phyloP scores from a whole-genome alignment of 2,113 vertebrate genomes.

The Gracilinanus agilis region DNA sequence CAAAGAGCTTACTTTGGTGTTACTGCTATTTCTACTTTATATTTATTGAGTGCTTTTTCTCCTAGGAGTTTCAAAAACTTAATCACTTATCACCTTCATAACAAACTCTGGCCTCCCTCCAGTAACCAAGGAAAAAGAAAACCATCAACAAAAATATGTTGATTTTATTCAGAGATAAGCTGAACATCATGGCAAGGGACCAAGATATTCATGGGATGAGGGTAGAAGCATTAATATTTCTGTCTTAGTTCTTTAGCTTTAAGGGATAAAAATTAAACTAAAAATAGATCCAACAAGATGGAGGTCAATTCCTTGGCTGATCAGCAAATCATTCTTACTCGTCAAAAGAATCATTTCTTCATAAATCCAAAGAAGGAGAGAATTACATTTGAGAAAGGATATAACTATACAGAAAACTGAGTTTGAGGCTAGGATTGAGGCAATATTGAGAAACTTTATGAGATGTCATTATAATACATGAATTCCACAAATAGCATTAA shows the following conservation, averaged over 20 bases:
- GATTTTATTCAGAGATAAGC: not conserved
- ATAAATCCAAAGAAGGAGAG: not conserved
- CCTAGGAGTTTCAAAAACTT: not conserved
- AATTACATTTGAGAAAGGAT: not conserved
- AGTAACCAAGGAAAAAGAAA: not conserved
- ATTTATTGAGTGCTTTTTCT: not conserved
- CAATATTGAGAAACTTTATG: not conserved
- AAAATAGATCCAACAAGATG: not conserved
- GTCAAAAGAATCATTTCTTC: not conserved
- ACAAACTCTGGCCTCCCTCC: not conserved
- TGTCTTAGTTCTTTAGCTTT: not conserved
- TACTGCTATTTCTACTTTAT: not conserved
- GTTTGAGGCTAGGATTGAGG: not conserved
- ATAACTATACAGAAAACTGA: not conserved
- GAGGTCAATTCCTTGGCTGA: not conserved
- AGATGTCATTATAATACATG: slow-evolving; percentile 4
- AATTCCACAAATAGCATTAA: not conserved
- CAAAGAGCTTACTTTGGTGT: not conserved
- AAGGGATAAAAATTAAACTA: not conserved
- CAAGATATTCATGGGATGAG: not conserved
- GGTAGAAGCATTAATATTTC: not conserved
- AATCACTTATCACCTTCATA: not conserved
- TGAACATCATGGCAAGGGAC: not conserved
- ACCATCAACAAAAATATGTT: not conserved
- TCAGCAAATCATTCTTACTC: not conserved